Percentiles rank a stretch among this genome's conserved stretches.
Evolutionary conservation across 1,140 invertebrate genomes (phyloP).

Genomic region (Zaprionus lachaisei): DNA sequence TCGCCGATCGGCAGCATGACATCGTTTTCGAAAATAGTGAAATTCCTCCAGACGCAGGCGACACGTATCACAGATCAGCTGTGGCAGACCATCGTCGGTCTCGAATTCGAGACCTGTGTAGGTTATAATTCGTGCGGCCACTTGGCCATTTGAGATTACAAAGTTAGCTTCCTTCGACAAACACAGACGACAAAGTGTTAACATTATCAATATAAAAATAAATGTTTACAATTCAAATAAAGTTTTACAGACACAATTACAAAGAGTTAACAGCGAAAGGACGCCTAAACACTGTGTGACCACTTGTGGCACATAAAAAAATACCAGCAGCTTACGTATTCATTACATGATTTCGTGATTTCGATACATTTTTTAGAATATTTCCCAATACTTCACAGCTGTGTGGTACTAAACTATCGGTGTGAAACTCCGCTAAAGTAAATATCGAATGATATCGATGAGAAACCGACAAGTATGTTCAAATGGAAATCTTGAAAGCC

Average conservation of each 20-base stretch:
- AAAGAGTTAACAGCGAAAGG: slow-evolving; percentile 8
- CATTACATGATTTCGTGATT: neutral
- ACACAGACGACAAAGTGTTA: slow-evolving; percentile 61
- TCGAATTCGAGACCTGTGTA: slow-evolving; percentile 64
- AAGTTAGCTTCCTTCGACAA: slow-evolving; percentile 57
- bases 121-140: slow-evolving; percentile 41
- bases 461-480: neutral
- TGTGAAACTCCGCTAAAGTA: neutral
- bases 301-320: neutral
- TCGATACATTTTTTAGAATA: neutral
- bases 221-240: neutral
- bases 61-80: slow-evolving; percentile 52
- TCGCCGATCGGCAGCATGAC: slow-evolving; percentile 47
- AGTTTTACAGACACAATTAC: neutral
- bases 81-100: slow-evolving; percentile 49
- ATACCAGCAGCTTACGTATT: neutral
- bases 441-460: neutral
- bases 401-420: neutral
- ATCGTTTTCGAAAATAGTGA: slow-evolving; percentile 56
- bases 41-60: slow-evolving; percentile 62
- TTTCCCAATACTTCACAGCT: neutral
- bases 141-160: slow-evolving; percentile 15
- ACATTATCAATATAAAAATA: slow-evolving; percentile 12
- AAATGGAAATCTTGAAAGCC: neutral
- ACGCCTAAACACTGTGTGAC: slow-evolving; percentile 20